Evolutionary conservation across 1,140 invertebrate species (phyloP), one percentile per base, ranked within the genome.

Genomic region (Drosophila pachea): DNA sequence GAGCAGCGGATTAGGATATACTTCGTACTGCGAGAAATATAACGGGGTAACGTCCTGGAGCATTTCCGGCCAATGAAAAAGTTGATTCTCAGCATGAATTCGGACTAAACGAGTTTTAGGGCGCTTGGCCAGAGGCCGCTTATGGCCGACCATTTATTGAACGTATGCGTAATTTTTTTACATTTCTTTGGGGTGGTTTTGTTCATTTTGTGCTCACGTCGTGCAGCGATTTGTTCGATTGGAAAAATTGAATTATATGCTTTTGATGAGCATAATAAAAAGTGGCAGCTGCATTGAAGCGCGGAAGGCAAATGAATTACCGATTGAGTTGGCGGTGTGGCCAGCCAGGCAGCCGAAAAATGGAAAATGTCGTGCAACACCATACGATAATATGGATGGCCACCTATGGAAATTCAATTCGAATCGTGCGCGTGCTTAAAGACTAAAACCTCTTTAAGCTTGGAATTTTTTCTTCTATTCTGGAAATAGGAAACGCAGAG

Each of bases 221-320:
- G 42, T 38, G 66, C 74, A 52, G 68, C 68, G 73, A 83, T 84
- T 84, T 74, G 36, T 69, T 60, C 69, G 65, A 84, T 79, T 84
- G 79, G 69, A 74, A 84, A 86, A 79, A 84, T 84, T 84, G 76
- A 84, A 84, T 84, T 84, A 84, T 84, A 84, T 65, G 61, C 73
- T 79, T 84, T 84, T 84, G 79, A 84, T 84, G 79, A 76, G 68
- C 68, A 67, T 67, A 83, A 83, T 78, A 74, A 83, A 82, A 83
- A 73, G 72, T 71, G 64, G 63, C 72, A 65, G 61, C 38, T 65
- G 67, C 67, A 65, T 2, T 65, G 33, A 29, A 7, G 60, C 60
- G 31, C 36, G n/a, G 52, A 60, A 60, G 52, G 52, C 48, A 40
- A 59, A 64, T 36, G 35, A 69, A 45, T 69, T 52, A 52, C 40